A percentile compares a stretch with the other conserved stretches of the same genome.
phyloP scores from a whole-genome alignment of 2,797 vertebrate species.

The Galagoides demidoff region DNA sequence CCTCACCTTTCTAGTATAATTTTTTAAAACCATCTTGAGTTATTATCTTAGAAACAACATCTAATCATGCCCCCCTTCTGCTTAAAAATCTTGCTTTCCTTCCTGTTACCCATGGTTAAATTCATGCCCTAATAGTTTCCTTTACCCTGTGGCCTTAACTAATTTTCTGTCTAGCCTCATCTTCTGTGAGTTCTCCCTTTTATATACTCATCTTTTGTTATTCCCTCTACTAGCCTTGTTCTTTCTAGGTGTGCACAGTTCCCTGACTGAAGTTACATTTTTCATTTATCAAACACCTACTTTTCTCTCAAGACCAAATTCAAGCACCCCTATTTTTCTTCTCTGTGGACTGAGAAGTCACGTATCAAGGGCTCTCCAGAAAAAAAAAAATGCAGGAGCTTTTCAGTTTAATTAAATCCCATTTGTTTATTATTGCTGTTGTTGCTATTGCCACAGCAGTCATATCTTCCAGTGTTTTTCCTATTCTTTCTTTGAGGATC shows the following conservation, averaged over 20 bases:
- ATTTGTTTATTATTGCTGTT: too few relatives aligned
- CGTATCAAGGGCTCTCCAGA: neutral
- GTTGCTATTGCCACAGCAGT: too few relatives aligned
- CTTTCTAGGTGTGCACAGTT: neutral
- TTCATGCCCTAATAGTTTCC: neutral
- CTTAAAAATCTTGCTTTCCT: neutral
- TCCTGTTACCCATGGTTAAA: neutral
- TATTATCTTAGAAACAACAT: neutral
- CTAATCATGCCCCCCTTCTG: neutral
- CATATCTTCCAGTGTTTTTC: too few relatives aligned
- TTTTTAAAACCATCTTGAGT: constrained; percentile 20
- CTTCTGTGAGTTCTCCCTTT: neutral
- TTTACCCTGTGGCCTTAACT: neutral
- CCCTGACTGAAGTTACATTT: neutral
- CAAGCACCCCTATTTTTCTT: neutral
- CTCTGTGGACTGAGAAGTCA: neutral
- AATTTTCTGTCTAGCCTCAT: neutral
- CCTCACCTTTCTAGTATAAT: neutral
- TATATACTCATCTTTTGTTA: neutral
- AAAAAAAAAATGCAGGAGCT: neutral
- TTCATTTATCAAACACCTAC: neutral
- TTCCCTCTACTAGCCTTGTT: neutral
- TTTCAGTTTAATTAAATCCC: too few relatives aligned
- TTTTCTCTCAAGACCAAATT: neutral
- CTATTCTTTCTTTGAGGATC: too few relatives aligned